phyloP scores from a whole-genome alignment of 2,888 invertebrate species.

The Cerastoderma edule region DNA sequence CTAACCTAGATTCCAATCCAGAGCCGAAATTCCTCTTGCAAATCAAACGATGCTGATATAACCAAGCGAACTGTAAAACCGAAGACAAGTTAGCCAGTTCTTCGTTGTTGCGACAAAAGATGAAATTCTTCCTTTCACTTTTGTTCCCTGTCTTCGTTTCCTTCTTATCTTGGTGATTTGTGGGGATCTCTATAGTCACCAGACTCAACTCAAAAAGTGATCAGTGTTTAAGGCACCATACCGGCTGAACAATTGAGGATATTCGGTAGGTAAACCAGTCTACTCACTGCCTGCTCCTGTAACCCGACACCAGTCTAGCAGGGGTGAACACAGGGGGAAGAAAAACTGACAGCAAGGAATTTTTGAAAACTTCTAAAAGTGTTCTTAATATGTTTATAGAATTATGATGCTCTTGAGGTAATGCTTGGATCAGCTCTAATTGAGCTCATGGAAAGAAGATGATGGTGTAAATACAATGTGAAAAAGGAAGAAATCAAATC shows the following conservation, averaged over 20 bases:
- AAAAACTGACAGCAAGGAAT: slow-evolving; percentile 6
- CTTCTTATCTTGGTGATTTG: slow-evolving; percentile 48
- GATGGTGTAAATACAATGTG: too few species aligned
- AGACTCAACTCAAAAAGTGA: slow-evolving; percentile 50
- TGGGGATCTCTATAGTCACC: slow-evolving; percentile 51
- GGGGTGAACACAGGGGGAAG: slow-evolving; percentile 6
- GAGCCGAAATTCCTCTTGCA: slow-evolving; percentile 18
- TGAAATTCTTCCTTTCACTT: too few species aligned
- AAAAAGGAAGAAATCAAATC: too few species aligned
- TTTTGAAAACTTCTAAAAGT: too few species aligned
- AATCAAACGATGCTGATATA: slow-evolving; percentile 49
- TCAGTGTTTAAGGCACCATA: slow-evolving; percentile 52
- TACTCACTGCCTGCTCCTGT: slow-evolving; percentile 33
- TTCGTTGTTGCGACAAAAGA: too few species aligned
- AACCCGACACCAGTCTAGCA: slow-evolving; percentile 51
- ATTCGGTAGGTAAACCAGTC: slow-evolving; percentile 29
- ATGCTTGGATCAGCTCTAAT: too few species aligned
- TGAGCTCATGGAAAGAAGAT: too few species aligned
- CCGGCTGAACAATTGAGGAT: slow-evolving; percentile 47
- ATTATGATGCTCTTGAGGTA: too few species aligned
- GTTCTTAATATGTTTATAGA: too few species aligned
- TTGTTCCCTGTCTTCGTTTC: too few species aligned
- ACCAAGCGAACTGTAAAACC: not conserved
- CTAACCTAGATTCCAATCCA: slow-evolving; percentile 22
- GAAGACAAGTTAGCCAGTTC: too few species aligned